Conservation (phyloP, 2,797 vertebrate genomes). For the Spheniscus humboldti region DNA sequence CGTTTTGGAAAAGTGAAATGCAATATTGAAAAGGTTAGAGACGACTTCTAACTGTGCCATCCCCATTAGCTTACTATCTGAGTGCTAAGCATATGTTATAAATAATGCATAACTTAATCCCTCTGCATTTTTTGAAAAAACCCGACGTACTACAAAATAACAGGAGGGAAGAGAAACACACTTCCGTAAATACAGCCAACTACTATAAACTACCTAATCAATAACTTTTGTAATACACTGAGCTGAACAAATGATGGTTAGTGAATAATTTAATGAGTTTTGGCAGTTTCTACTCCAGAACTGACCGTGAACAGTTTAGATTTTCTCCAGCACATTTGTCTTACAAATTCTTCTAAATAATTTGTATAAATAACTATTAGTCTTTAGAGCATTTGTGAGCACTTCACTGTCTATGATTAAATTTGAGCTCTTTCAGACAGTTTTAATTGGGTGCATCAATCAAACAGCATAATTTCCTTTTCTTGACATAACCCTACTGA, state of each 20-base stretch:
- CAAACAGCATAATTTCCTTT: not conserved
- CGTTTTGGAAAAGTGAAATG: not conserved
- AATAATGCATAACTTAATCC: not conserved
- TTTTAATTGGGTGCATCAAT: not conserved
- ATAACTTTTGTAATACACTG: not conserved
- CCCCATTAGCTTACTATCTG: not conserved
- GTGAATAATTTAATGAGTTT: constrained; percentile 29
- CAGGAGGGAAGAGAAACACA: not conserved
- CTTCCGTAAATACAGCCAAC: not conserved
- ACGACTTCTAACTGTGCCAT: not conserved
- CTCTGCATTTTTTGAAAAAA: not conserved
- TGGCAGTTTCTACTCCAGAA: not conserved
- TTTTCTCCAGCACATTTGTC: not conserved
- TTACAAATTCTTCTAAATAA: not conserved
- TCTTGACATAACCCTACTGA: not conserved
- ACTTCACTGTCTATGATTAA: not conserved
- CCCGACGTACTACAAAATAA: not conserved
- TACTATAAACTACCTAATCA: not conserved
- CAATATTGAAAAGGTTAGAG: not conserved
- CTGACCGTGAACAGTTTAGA: not conserved
- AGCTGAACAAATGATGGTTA: not conserved
- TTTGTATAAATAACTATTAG: not conserved
- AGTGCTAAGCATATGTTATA: not conserved
- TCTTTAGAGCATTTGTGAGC: not conserved
- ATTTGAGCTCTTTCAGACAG: not conserved